phyloP scores from a whole-genome alignment of 2,888 invertebrate species.

The Pandemis cinnamomeana region DNA sequence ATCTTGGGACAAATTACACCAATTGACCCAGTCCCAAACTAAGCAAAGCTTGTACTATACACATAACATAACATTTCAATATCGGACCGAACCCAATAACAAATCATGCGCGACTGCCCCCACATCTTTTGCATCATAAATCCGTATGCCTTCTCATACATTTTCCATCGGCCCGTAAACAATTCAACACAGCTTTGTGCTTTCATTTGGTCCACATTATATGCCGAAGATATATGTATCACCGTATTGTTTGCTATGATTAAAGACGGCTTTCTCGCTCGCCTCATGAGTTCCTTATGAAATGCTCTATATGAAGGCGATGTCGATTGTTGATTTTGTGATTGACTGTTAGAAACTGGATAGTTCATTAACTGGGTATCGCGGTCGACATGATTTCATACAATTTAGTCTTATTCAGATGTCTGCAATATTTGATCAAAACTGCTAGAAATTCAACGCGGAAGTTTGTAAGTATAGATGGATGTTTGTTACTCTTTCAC shows the following conservation, averaged over 20 bases:
- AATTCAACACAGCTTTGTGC: conserved; percentile 46
- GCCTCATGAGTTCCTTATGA: conserved; percentile 38
- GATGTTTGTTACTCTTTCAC: too few relatives aligned
- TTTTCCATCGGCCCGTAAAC: conserved; percentile 49
- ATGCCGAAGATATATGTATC: conserved; percentile 39
- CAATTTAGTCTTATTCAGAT: background rate
- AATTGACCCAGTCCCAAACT: too few relatives aligned
- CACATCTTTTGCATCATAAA: conserved; percentile 45
- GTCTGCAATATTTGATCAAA: too few relatives aligned
- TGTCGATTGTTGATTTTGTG: conserved; percentile 20
- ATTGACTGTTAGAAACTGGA: conserved; percentile 21
- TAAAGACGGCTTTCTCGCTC: conserved; percentile 43
- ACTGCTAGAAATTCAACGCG: too few relatives aligned
- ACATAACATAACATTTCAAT: too few relatives aligned
- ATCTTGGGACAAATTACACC: too few relatives aligned
- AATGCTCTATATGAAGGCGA: conserved; percentile 26
- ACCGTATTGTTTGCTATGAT: conserved; percentile 45
- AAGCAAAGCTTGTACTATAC: too few relatives aligned
- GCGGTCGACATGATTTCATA: background rate
- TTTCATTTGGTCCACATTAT: conserved; percentile 48
- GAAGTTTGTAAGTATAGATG: too few relatives aligned
- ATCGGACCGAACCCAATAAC: conserved; percentile 44
- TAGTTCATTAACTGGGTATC: background rate
- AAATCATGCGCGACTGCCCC: conserved; percentile 46
- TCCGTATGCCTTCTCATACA: conserved; percentile 44